phyloP scores from a whole-genome alignment of 2,888 invertebrate species.

The Antheraea assamensis region DNA sequence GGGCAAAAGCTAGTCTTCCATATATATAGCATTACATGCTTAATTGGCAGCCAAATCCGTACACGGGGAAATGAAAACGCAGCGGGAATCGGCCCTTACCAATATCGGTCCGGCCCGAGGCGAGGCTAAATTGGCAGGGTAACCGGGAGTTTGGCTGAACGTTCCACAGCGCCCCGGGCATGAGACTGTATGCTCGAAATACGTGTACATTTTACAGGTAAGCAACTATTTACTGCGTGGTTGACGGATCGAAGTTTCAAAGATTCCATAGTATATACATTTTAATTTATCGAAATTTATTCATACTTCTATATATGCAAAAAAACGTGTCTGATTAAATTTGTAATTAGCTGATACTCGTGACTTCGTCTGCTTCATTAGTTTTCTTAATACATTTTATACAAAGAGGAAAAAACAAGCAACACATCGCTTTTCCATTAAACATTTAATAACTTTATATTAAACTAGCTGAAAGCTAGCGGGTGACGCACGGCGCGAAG shows the following conservation, averaged over 20 bases:
- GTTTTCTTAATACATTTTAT: too few relatives aligned
- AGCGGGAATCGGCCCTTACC: conserved; percentile 30
- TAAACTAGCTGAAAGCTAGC: too few relatives aligned
- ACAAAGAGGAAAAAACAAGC: too few relatives aligned
- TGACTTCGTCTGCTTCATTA: too few relatives aligned
- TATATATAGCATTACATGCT: neutral
- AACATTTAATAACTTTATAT: too few relatives aligned
- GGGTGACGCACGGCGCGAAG: too few relatives aligned
- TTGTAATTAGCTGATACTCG: too few relatives aligned
- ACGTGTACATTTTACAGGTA: conserved; percentile 10
- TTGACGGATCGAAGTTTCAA: neutral
- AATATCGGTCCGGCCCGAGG: conserved; percentile 36
- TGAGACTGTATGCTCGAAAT: conserved; percentile 16
- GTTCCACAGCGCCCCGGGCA: conserved; percentile 14
- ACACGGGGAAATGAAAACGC: conserved; percentile 32
- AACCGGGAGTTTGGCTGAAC: conserved; percentile 27
- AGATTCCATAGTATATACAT: neutral
- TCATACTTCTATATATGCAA: too few relatives aligned
- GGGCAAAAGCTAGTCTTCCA: neutral
- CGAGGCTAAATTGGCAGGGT: conserved; percentile 40
- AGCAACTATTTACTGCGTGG: conserved; percentile 3
- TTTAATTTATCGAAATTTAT: neutral
- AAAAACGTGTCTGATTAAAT: too few relatives aligned
- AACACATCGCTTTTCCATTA: too few relatives aligned
- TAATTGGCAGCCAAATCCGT: conserved; percentile 15